A percentile compares a stretch with the other conserved stretches of the same genome.
These are phyloP conservation scores for Crypturellus undulatus DNA, from an alignment of 2,113 vertebrate species.

Conservation along the genomic window DNA sequence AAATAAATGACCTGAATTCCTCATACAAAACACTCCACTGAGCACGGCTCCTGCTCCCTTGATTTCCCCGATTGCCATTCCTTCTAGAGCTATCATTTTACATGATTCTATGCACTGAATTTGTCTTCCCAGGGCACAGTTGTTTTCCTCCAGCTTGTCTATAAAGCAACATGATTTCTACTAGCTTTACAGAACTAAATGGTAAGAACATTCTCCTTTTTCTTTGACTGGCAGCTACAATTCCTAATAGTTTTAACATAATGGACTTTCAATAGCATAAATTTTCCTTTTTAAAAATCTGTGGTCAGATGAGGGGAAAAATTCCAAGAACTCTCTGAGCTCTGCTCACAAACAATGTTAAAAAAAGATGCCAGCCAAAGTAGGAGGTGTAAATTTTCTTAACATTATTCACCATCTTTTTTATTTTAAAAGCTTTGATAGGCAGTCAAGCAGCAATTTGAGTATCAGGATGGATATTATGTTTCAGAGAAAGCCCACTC, in stretches of 20 bases:
- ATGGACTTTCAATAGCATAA: conserved; percentile 12
- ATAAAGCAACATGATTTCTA: conserved; percentile 1
- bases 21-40: conserved; percentile 21
- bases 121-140: conserved; percentile 8
- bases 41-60: conserved; percentile 3
- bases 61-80: conserved; percentile 23
- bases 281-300: conserved; percentile 35
- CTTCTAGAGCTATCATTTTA: conserved; percentile 9
- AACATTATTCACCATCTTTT: conserved; percentile 37
- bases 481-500: conserved; percentile 47
- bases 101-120: conserved; percentile 15
- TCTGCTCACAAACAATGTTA: conserved; percentile 37
- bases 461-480: conserved; percentile 33
- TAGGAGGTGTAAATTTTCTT: conserved; percentile 67
- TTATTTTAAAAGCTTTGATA: conserved; percentile 66
- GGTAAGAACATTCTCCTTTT: background rate
- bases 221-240: background rate
- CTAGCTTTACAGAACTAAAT: conserved; percentile 27
- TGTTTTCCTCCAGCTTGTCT: conserved; percentile 28
- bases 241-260: background rate
- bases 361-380: conserved; percentile 67
- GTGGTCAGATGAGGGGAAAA: conserved; percentile 45
- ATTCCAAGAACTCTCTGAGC: conserved; percentile 43
- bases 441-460: conserved; percentile 47
- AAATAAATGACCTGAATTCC: conserved; percentile 27